Base-by-base conservation (phyloP, 2,797 vertebrate species). In the Acrocephalus scirpaceus region DNA sequence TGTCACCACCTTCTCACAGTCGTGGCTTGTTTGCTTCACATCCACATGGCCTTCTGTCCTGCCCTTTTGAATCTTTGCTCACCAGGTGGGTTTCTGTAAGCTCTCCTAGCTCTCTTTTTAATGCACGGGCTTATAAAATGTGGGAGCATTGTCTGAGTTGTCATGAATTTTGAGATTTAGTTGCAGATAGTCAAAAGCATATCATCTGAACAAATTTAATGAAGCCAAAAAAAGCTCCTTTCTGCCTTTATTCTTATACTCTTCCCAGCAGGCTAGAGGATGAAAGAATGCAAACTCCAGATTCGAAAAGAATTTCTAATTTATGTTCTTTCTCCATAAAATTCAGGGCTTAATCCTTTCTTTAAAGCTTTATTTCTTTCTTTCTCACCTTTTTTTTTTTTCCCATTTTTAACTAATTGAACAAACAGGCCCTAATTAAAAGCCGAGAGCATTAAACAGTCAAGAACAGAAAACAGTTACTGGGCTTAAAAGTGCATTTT, bases 351-450 rank as follows among this genome's bases (percentile, higher is more conserved):
- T 98, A 98, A 98, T 98, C 96, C 96, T 96, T 96, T 96, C 93
- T 95, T 96, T 95, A 97, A 65, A 74, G 60, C 6, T 27, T 36
- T 88, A 87, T 95, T 96, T 38, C 7, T 92, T 87, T 81, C 78
- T 82, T 81, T 83, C 69, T 22, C 98, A 93, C 95, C 92, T 93
- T 96, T 94, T 77, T 89, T 83, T 87, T 91, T 78, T 74, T 79
- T 66, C 13, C 73, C 65, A 75, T 84, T 90, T 93, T 88, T 91
- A 42, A 84, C 38, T 42, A 44, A 48, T 94, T 93, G 96, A 98
- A 97, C 90, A 98, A 98, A 98, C 95, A 97, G 60, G 84, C 62
- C 66, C 96, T 98, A 98, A 98, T 97, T 97, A 97, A 25, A 69
- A 96, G 84, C 95, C 96, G 96, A 97, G 94, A 69, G 60, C 95